These are phyloP conservation scores for Canis aureus DNA, from an alignment of 2,113 vertebrate species.

Conservation along the genomic window DNA sequence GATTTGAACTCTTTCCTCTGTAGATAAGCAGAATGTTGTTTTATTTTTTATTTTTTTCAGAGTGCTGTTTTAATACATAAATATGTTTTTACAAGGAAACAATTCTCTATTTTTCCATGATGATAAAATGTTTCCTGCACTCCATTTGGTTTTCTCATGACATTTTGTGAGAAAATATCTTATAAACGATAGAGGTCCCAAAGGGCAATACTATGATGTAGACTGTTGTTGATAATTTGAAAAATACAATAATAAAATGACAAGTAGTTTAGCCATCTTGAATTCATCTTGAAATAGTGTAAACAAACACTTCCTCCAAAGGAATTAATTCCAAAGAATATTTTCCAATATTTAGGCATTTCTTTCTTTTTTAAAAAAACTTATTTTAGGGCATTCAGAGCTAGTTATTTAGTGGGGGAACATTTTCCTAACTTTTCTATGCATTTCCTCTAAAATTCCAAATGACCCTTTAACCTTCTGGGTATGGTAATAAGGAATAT, in stretches of 20 bases:
- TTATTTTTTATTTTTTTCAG: neutral
- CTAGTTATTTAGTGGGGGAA: neutral
- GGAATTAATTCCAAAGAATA: conserved; percentile 1
- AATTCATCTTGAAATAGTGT: neutral
- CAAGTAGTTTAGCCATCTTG: neutral
- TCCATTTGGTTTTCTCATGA: neutral
- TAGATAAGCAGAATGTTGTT: neutral
- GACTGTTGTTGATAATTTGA: neutral
- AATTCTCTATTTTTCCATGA: neutral
- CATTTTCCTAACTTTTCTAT: neutral
- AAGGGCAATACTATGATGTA: neutral
- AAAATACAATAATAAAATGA: neutral
- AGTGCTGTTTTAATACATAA: neutral
- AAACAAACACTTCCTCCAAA: neutral
- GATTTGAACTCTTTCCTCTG: neutral
- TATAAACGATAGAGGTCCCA: neutral
- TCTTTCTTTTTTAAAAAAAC: neutral
- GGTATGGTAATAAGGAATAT: neutral
- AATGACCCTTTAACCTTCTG: neutral
- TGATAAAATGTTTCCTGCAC: neutral
- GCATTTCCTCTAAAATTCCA: conserved; percentile 11
- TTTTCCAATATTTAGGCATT: conserved; percentile 43
- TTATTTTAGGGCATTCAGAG: neutral
- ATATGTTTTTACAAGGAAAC: neutral
- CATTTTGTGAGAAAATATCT: conserved; percentile 20